Evolutionary conservation across 1,140 invertebrate species (phyloP).

Genomic region (Anagrus nilaparvatae): DNA sequence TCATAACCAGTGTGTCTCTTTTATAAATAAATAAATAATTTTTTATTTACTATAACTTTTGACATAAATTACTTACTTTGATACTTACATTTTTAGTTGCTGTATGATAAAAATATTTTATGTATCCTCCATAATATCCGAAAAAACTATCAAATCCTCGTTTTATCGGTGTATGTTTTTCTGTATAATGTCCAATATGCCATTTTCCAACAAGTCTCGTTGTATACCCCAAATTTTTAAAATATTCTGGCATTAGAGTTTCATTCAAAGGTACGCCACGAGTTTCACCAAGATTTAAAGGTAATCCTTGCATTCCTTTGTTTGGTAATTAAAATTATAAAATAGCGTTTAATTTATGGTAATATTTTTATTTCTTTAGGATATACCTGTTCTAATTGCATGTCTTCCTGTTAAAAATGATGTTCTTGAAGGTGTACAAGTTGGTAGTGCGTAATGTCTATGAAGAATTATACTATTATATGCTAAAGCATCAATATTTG

Average conservation of each 20-base stretch:
- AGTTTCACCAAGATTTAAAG: slow-evolving; percentile 26
- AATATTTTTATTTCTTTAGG: neutral
- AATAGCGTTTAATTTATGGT: too few species aligned
- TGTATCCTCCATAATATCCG: slow-evolving; percentile 40
- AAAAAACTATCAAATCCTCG: slow-evolving; percentile 43
- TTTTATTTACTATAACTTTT: too few species aligned
- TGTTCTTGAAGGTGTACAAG: slow-evolving; percentile 53
- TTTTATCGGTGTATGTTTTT: slow-evolving; percentile 34
- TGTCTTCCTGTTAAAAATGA: slow-evolving; percentile 57
- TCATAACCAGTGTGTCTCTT: slow-evolving; percentile 5
- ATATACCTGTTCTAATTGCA: slow-evolving; percentile 51
- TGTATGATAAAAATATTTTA: slow-evolving; percentile 39
- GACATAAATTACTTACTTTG: too few species aligned
- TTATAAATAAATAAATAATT: neutral
- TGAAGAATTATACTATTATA: slow-evolving; percentile 52
- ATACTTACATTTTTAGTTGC: too few species aligned
- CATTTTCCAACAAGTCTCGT: slow-evolving; percentile 48
- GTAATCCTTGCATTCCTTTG: slow-evolving; percentile 6
- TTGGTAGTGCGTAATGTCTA: slow-evolving; percentile 50
- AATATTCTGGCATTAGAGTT: slow-evolving; percentile 43
- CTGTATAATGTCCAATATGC: slow-evolving; percentile 41
- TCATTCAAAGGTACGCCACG: slow-evolving; percentile 40
- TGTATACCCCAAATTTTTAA: slow-evolving; percentile 43
- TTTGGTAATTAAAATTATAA: too few species aligned
- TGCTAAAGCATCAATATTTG: slow-evolving; percentile 54